Conservation (phyloP, 2,113 vertebrate species). For the Vicugna pacos region DNA sequence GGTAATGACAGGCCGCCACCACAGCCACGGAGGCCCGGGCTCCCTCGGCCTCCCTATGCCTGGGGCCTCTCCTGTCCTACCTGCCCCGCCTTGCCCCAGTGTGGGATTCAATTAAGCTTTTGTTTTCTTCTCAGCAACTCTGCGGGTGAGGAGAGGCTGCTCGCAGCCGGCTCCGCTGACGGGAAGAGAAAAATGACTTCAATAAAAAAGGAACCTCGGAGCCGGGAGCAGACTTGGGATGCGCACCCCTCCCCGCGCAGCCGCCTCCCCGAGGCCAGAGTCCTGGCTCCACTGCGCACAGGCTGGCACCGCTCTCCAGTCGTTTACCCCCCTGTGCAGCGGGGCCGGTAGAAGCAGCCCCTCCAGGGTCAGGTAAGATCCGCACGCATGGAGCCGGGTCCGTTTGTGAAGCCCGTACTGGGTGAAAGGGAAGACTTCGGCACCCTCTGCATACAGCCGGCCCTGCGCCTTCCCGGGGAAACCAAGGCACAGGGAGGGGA, state of each 20-base stretch:
- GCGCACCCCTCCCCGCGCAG: fast-evolving
- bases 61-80: not conserved
- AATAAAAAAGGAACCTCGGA: not conserved
- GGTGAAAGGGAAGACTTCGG: too few relatives aligned
- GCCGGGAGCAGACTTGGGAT: not conserved
- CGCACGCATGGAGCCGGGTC: not conserved
- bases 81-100: not conserved
- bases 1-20: not conserved
- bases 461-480: not conserved
- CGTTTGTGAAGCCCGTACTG: not conserved
- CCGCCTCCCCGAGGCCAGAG: too few relatives aligned
- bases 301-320: not conserved
- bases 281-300: not conserved
- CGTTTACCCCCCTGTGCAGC: not conserved
- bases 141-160: not conserved
- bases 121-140: not conserved
- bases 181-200: not conserved
- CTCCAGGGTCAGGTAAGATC: too few relatives aligned
- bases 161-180: not conserved
- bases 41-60: not conserved
- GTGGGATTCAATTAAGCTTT: slow-evolving; percentile 11
- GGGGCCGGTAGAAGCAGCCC: not conserved
- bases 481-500: not conserved
- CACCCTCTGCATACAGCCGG: too few relatives aligned
- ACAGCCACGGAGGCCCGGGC: not conserved